Evolutionary conservation across 2,888 invertebrate genomes (phyloP), one percentile per base, ranked within the genome.

Genomic region (Ecliptopera silaceata): DNA sequence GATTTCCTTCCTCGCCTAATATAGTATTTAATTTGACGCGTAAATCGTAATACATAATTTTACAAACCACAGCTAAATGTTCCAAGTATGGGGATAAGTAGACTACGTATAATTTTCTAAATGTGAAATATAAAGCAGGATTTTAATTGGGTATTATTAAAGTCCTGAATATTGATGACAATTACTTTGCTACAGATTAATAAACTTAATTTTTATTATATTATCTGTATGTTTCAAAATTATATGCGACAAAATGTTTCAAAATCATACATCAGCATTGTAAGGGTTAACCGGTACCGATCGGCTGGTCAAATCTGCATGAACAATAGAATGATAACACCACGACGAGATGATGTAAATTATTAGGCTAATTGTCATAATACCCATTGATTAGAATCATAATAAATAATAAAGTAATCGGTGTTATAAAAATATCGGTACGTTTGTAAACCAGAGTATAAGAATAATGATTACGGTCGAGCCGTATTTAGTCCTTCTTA

Each of bases 331-430:
- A 80, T 76, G 73, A 84, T 74, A 75, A 73, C 75, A 74, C 62
- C 55, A 49, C 53, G 43, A 32, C 41, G 68, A 59, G 76, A 80
- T 86, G 80, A 84, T 84, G 78, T 85, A 69, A 83, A 80, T 79
- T 77, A 80, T 80, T 80, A 68, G 69, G 69, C 64, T 70, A 74
- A 66, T 73, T 76, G 65, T 75, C 74, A 82, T 83, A 88, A 89
- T 82, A 86, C 39, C 74, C 78, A 87, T 87, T 87, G 82, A 87
- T 78, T 80, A 82, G 77, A 77, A 70, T 31, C 66, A 78, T 75
- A 82, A 80, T 75, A 80, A 72, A 75, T 64, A 72, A 73, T 68
- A 71, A 53, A 50, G 38, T 17, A 46, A 49, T 12, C 18, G 22
- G n/a, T n/a, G 15, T 43, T 29, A 55, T 61, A 61, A 51, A 63